Base-by-base conservation (phyloP, 2,888 invertebrate species). In the Drosophila formosana region DNA sequence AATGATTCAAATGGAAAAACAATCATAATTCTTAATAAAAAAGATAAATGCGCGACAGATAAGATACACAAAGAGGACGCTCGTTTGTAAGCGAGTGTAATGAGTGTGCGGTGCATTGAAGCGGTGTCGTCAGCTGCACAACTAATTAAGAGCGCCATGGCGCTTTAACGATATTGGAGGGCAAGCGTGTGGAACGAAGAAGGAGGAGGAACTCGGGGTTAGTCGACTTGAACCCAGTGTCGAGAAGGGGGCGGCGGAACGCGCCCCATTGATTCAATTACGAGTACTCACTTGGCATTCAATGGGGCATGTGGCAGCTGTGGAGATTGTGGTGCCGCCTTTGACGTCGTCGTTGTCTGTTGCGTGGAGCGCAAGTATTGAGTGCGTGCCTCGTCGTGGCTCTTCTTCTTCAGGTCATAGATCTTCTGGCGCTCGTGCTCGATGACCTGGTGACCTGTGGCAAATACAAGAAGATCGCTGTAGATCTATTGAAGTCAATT, bases 401-500 rank as follows among this genome's bases (percentile, higher is more conserved):
- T 97, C 50, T 96, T 94, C 78, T 96, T 95, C 89, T 98, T 97
- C 61, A 98, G 92, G 88, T 97, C 97, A 68, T 95, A 95, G 79
- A 98, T 97, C 85, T 98, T 95, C 80, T 97, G 95, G 41, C 97
- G 94, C 92, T 98, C 98, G 90, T 98, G 96, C 90, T 98, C 97
- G 87, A 98, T 97, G 72, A 98, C 96, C 94, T 96, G 96, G 82
- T 96, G 96, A 70, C 98, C 98, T 98, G 67, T 23, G 1, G 9
- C 39, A 39, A 26, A 18, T 25, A 6, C 18, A 18, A 18, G 18
- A 9, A 9, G 11, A 23, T 1, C 11, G 2, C 1, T 4, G 28
- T 5, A 23, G 9, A 8, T 32, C 23, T 23, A 23, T 39, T 4
- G 2, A 30, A 32, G 3, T 32, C 30, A 7, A 30, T 30, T 30